phyloP scores from a whole-genome alignment of 2,888 invertebrate species.

The Epiperipatus broadwayi region DNA sequence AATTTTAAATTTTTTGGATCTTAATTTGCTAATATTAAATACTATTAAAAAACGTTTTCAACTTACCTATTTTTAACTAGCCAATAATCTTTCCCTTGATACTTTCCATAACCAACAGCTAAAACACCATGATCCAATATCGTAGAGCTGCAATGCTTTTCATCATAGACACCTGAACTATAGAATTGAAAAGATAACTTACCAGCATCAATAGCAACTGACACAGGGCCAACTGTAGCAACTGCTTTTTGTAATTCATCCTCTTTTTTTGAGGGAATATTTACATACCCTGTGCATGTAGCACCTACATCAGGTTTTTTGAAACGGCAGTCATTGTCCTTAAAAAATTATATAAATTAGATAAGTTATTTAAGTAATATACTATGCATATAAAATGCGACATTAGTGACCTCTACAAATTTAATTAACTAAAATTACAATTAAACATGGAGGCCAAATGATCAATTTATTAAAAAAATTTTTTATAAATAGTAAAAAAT shows the following conservation, averaged over 20 bases:
- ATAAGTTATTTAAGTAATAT: too few relatives aligned
- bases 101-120: conserved; percentile 53
- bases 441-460: too few relatives aligned
- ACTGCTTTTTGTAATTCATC: conserved; percentile 21
- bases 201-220: conserved; percentile 21
- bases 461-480: too few relatives aligned
- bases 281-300: conserved; percentile 21
- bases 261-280: conserved; percentile 21
- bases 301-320: conserved; percentile 18
- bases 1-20: too few relatives aligned
- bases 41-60: too few relatives aligned
- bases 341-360: too few relatives aligned
- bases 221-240: conserved; percentile 22
- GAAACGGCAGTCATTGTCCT: conserved; percentile 19
- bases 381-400: too few relatives aligned
- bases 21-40: too few relatives aligned
- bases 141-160: conserved; percentile 47
- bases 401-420: conserved; percentile 12
- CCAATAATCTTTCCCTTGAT: conserved; percentile 50
- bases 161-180: conserved; percentile 46
- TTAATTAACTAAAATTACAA: too few relatives aligned
- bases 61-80: conserved; percentile 75
- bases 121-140: conserved; percentile 68
- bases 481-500: too few relatives aligned
- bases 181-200: conserved; percentile 19